Base-by-base conservation (phyloP, 2,797 vertebrate species). In the Bradypus variegatus region DNA sequence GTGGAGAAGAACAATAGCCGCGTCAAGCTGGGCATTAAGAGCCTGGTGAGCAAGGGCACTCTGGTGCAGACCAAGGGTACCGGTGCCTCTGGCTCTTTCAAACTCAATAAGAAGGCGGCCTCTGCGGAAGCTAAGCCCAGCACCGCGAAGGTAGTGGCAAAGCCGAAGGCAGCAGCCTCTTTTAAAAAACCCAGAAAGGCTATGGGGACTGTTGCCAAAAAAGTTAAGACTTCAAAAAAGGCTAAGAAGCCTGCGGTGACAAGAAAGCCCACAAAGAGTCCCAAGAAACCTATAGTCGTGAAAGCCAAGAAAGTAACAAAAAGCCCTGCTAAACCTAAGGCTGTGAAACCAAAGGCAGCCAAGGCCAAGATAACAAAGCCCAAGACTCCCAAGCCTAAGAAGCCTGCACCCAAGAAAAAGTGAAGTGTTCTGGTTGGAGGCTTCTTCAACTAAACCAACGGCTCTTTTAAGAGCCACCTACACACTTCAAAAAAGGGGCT, bases 41-140 rank as follows among this genome's bases (percentile, higher is more conserved):
- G 94, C 88, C 62, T 97, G 70, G 96, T 96, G 45, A 90, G 12
- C 95, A 96, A 96, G 11, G 96, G 97, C 14, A 78, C 93, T 27
- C 90, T 98, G 89, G 83, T 97, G 69, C 97, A 97, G 95, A 97
- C 95, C 77, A 98, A 98, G 69, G 98, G 98, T 7, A 97, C 96
- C 0, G 98, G 98, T 0, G 98, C 98, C 0, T 97, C 98, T 0
- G 98, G 98, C 5, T 98, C 98, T 0, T 98, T 98, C 94, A 98
- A 97, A 69, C 73, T 98, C 4, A 98, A 95, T 93, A 94, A 95
- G 90, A 96, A 92, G 95, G 95, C 33, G 90, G 94, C 91, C 4
- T 67, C 86, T 64, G 94, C 92, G 92, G 38, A 95, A 27, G 60
- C 88, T 76, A 27, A 98, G 95, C 73, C 96, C 8, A 64, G 69